Conservation (phyloP, 2,888 invertebrate species). For the Hesperia comma region DNA sequence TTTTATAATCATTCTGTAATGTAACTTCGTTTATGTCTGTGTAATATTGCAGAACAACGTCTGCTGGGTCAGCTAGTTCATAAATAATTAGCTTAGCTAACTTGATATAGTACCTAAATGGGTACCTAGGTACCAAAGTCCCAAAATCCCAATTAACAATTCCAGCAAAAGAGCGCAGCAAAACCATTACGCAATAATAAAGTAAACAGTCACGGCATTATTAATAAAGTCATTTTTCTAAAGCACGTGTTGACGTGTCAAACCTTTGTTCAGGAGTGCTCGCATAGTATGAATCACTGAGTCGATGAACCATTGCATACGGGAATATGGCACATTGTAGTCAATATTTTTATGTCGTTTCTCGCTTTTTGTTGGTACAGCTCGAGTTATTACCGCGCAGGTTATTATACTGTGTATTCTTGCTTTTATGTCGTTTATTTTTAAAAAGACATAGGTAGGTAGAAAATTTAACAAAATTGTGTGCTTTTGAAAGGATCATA, state of each 20-base stretch:
- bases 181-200: slow-evolving; percentile 14
- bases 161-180: not conserved
- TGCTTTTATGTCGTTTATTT: not conserved
- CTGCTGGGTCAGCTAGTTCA: no score
- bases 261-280: slow-evolving; percentile 33
- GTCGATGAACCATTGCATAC: slow-evolving; percentile 33
- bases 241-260: slow-evolving; percentile 33
- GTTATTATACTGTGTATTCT: slow-evolving; percentile 12
- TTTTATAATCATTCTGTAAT: no score
- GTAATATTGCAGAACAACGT: no score
- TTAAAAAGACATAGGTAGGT: not conserved
- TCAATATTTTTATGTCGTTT: slow-evolving; percentile 27
- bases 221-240: slow-evolving; percentile 29
- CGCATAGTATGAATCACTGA: slow-evolving; percentile 29
- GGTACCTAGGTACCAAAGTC: not conserved
- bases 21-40: no score
- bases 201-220: slow-evolving; percentile 2
- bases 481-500: not conserved
- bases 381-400: not conserved
- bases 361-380: slow-evolving; percentile 12
- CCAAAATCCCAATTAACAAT: not conserved
- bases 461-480: not conserved
- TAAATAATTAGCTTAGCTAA: no score
- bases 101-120: not conserved
- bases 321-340: slow-evolving; percentile 32